Base-by-base conservation (phyloP, 2,888 invertebrate genomes). In the Patella pellucida region DNA sequence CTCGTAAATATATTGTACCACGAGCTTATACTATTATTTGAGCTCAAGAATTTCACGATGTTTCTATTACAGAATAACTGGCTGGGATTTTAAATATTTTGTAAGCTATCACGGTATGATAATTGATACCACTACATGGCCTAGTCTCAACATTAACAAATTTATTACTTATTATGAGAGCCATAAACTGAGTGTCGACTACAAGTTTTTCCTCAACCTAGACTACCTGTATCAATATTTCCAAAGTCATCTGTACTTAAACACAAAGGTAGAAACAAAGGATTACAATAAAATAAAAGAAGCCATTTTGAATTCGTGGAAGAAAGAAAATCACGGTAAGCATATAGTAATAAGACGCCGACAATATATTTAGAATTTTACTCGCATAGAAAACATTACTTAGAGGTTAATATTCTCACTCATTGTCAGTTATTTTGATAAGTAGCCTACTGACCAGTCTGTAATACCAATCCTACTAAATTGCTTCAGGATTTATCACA, bases 241-340 rank as follows among this genome's bases (percentile, higher is more conserved):
- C 23, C 62, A 62, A 23, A 23, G 19, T 62, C 19, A 62, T 23
- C 19, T 62, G 3, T 62, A 62, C 12, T 23, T 62, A 15, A 62
- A 62, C 0, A 62, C 62, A 62, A 19, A 62, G 12, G 62, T 62
- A 3, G 62, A 62, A 62, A 62, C 19, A 62, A 62, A 19, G 23
- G 62, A 62, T 62, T 62, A 62, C 23, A 23, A 62, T 23, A 23
- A 62, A 62, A 62, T 62, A 11, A 62, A 62, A 14, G 62, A 62
- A 23, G 19, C 62, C 9, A 62, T 62, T 62, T 62, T 62, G 23
- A 23, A 19, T 12, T 62, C 62, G 23, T 62, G 62, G 62, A 19
- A 23, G 19, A 62, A 62, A 62, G 19, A 19, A 62, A 62, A 62
- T 62, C 19, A 9, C 2, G n/a, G 62, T 62, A 62, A 62, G 14